Conservation (phyloP, 1,140 invertebrate genomes). For the Drepana arcuata region DNA sequence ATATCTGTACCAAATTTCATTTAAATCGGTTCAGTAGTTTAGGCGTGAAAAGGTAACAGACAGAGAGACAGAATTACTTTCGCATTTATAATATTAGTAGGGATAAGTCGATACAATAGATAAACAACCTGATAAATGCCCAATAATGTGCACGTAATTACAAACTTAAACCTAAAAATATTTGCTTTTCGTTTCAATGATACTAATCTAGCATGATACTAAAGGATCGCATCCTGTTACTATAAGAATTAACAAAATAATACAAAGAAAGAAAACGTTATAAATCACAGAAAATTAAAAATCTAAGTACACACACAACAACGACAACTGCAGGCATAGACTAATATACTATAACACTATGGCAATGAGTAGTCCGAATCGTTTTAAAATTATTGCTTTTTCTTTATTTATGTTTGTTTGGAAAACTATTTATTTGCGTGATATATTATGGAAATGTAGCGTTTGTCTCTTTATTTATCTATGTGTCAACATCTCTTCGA, state of each 20-base stretch:
- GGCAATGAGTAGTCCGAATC: conserved; percentile 56
- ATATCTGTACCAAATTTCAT: too few relatives aligned
- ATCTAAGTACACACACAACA: conserved; percentile 30
- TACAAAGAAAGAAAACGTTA: conserved; percentile 27
- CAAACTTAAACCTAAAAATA: neutral
- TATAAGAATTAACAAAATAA: conserved; percentile 38
- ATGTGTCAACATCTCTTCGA: neutral
- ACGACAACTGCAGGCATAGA: conserved; percentile 1
- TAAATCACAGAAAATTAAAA: conserved; percentile 61
- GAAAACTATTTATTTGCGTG: too few relatives aligned
- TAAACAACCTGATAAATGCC: conserved; percentile 19
- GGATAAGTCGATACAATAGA: conserved; percentile 9
- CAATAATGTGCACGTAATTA: neutral
- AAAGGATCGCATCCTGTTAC: conserved; percentile 51
- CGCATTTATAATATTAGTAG: too few relatives aligned
- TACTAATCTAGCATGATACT: conserved; percentile 41
- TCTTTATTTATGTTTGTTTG: too few relatives aligned
- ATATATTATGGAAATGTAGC: too few relatives aligned
- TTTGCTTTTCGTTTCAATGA: too few relatives aligned
- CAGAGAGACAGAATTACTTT: too few relatives aligned
- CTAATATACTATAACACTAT: conserved; percentile 23
- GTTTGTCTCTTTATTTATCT: neutral
- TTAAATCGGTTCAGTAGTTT: too few relatives aligned
- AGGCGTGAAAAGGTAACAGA: too few relatives aligned
- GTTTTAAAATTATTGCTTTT: neutral